Evolutionary conservation across 2,113 vertebrate species (phyloP).

Genomic region (Gnathonemus echidnorhynchus): DNA sequence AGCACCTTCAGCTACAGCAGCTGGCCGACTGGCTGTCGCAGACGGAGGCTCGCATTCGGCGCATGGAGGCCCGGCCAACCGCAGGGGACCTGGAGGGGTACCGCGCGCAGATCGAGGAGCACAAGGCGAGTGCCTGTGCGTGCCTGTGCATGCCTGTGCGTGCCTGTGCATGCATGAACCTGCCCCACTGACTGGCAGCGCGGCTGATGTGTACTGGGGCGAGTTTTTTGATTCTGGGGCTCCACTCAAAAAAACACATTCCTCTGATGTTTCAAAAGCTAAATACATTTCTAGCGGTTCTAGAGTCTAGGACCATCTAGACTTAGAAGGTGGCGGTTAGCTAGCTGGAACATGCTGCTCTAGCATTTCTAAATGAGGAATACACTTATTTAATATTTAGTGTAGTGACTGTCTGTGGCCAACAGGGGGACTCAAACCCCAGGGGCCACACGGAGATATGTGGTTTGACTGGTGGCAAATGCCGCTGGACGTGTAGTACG

Average conservation of each 20-base stretch:
- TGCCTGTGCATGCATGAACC: neutral
- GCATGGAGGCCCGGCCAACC: conserved; percentile 69
- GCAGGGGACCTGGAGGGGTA: conserved; percentile 66
- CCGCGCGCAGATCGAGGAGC: conserved; percentile 76
- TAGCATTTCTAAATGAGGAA: neutral
- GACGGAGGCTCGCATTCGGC: conserved; percentile 84
- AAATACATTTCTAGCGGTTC: neutral
- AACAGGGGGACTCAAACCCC: neutral
- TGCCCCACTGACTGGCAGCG: neutral
- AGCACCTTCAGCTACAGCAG: conserved; percentile 88
- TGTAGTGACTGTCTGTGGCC: neutral
- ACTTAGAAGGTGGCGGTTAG: neutral
- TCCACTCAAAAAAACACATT: neutral
- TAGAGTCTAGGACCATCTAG: neutral
- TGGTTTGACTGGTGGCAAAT: neutral
- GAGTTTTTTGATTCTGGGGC: neutral
- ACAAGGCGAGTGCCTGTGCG: conserved; percentile 60
- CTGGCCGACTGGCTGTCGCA: conserved; percentile 82
- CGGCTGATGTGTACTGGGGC: neutral
- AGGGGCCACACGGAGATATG: neutral
- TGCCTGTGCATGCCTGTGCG: neutral
- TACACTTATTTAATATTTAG: neutral
- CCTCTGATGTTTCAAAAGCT: neutral
- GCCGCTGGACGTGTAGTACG: neutral
- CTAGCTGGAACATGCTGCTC: neutral